phyloP scores from a whole-genome alignment of 2,113 vertebrate species.

The Chelonoidis abingdonii region DNA sequence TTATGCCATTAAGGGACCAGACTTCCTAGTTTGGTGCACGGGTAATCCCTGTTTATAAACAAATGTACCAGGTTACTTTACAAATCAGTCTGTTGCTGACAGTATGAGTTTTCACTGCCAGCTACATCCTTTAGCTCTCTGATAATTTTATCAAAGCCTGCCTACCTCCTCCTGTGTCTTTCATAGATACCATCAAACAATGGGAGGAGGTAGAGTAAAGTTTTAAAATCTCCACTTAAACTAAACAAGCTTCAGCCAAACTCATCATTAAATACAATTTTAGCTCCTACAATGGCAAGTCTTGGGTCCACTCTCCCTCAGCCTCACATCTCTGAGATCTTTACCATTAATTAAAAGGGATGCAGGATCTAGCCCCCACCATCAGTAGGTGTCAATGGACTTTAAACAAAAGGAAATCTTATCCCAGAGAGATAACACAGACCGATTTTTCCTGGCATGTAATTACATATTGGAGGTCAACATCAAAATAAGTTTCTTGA shows the following conservation, averaged over 20 bases:
- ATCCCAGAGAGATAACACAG: constrained; percentile 59
- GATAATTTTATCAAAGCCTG: constrained; percentile 49
- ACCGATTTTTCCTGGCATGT: constrained; percentile 4
- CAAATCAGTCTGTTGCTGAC: constrained; percentile 32
- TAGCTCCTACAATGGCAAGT: constrained; percentile 28
- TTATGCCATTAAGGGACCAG: constrained; percentile 24
- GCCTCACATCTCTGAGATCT: constrained; percentile 28
- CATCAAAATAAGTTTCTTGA: not conserved
- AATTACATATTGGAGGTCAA: not conserved
- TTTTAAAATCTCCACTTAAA: constrained; percentile 45
- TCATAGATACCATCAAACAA: constrained; percentile 69
- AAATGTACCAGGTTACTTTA: not conserved
- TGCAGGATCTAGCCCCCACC: constrained; percentile 62
- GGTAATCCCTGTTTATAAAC: constrained; percentile 47
- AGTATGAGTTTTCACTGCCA: constrained; percentile 59
- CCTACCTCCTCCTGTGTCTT: constrained; percentile 60
- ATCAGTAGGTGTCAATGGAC: constrained; percentile 45
- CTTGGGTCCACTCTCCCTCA: not conserved
- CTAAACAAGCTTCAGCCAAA: constrained; percentile 33
- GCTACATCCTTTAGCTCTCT: constrained; percentile 39
- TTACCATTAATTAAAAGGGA: constrained; percentile 27
- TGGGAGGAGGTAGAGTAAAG: constrained; percentile 34
- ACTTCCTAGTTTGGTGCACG: not conserved
- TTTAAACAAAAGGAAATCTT: constrained; percentile 66
- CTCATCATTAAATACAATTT: constrained; percentile 54